Evolutionary conservation across 2,888 invertebrate genomes (phyloP).

Genomic region (Himalopsyche japonica): DNA sequence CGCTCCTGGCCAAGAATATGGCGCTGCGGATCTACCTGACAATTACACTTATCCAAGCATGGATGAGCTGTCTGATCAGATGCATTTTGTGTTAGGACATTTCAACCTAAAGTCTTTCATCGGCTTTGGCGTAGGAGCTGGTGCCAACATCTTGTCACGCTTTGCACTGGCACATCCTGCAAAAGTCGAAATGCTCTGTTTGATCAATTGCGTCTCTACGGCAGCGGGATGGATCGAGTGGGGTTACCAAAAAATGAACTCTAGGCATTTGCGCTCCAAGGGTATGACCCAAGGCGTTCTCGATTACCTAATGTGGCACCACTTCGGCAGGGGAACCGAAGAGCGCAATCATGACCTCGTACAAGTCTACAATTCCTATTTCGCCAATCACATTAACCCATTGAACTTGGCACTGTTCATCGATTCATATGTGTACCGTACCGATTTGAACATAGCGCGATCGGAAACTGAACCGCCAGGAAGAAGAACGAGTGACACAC

Average conservation of each 20-base stretch:
- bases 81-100: slow-evolving; percentile 87
- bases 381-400: slow-evolving; percentile 88
- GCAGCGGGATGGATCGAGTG: slow-evolving; percentile 99
- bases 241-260: slow-evolving; percentile 97
- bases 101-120: slow-evolving; percentile 89
- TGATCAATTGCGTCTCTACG: slow-evolving; percentile 92
- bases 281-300: slow-evolving; percentile 93
- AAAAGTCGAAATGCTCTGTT: slow-evolving; percentile 85
- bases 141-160: slow-evolving; percentile 93
- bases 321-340: slow-evolving; percentile 91
- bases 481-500: slow-evolving; percentile 43
- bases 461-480: slow-evolving; percentile 59
- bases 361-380: slow-evolving; percentile 87
- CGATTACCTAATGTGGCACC: slow-evolving; percentile 99
- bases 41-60: slow-evolving; percentile 95
- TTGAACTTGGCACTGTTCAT: slow-evolving; percentile 91
- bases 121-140: slow-evolving; percentile 97
- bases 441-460: slow-evolving; percentile 85
- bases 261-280: slow-evolving; percentile 81
- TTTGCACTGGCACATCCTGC: slow-evolving; percentile 86
- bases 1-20: slow-evolving; percentile 98
- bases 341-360: slow-evolving; percentile 92
- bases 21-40: slow-evolving; percentile 86
- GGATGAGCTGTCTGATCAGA: slow-evolving; percentile 92
- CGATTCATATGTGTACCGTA: slow-evolving; percentile 88